These are phyloP conservation scores for Plebejus anna DNA, from an alignment of 2,888 invertebrate species.

Conservation along the genomic window DNA sequence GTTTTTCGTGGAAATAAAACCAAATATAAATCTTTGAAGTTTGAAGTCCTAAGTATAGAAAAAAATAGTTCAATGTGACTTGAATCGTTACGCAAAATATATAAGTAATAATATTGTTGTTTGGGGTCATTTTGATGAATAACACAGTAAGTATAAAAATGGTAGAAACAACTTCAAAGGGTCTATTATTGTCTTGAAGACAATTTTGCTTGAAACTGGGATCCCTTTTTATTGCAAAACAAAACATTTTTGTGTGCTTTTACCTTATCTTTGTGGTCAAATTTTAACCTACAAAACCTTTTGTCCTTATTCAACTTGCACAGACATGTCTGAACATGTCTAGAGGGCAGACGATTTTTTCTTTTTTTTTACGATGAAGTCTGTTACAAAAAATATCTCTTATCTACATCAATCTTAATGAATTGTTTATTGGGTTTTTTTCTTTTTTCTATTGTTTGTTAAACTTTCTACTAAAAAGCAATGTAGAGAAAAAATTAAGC, in stretches of 20 bases:
- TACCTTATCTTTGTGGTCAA: neutral
- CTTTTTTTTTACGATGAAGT: neutral
- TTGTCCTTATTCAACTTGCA: neutral
- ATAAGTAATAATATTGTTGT: too few species aligned
- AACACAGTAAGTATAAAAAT: too few species aligned
- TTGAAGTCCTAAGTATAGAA: too few species aligned
- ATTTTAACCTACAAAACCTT: conserved; percentile 6
- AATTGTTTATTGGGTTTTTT: neutral
- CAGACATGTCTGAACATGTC: conserved; percentile 10
- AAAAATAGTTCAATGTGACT: too few species aligned
- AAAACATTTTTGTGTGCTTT: neutral
- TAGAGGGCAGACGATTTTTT: neutral
- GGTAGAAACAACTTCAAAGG: too few species aligned
- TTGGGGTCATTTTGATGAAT: too few species aligned
- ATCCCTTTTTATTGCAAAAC: neutral
- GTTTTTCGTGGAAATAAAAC: neutral
- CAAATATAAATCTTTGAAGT: too few species aligned
- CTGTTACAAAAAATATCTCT: conserved; percentile 5
- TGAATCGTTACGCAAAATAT: too few species aligned
- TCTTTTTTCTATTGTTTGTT: neutral
- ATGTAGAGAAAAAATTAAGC: too few species aligned
- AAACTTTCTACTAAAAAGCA: neutral
- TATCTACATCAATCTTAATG: conserved; percentile 11
- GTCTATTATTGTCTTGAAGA: too few species aligned
- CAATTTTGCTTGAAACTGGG: neutral